phyloP scores from a whole-genome alignment of 2,113 vertebrate genomes.

The Dryoscopus gambensis region DNA sequence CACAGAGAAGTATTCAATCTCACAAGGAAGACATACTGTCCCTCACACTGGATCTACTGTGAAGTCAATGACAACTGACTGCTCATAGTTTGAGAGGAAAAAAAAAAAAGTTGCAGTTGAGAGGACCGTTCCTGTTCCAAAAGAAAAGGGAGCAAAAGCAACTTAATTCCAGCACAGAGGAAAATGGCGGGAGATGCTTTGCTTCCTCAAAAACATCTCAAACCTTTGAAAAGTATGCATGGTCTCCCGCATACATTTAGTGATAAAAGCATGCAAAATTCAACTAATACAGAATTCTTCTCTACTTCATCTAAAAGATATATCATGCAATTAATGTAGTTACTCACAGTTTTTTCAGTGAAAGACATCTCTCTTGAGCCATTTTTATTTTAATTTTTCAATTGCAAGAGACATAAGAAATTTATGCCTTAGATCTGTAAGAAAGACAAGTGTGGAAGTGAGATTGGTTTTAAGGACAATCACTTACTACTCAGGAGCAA shows the following conservation, averaged over 20 bases:
- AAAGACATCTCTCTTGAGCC: not conserved
- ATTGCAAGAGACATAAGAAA: not conserved
- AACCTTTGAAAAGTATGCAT: not conserved
- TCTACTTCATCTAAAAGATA: not conserved
- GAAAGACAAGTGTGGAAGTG: not conserved
- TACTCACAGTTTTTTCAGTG: not conserved
- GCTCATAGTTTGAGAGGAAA: not conserved
- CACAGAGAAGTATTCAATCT: not conserved
- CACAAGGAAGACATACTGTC: not conserved
- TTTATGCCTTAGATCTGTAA: not conserved
- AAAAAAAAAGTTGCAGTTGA: not conserved
- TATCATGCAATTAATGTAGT: not conserved
- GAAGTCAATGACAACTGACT: not conserved
- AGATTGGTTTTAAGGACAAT: not conserved
- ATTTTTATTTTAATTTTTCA: not conserved
- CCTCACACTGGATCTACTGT: not conserved
- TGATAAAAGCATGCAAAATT: not conserved
- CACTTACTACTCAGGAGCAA: not conserved
- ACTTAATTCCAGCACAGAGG: not conserved
- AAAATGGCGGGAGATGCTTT: not conserved
- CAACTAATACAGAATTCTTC: not conserved
- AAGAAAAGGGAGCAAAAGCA: not conserved
- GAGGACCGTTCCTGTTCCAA: not conserved
- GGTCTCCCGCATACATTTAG: not conserved
- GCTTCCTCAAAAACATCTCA: not conserved